phyloP scores from a whole-genome alignment of 53 echinoderm and acorn worm genomes.

The Antedon mediterranea region DNA sequence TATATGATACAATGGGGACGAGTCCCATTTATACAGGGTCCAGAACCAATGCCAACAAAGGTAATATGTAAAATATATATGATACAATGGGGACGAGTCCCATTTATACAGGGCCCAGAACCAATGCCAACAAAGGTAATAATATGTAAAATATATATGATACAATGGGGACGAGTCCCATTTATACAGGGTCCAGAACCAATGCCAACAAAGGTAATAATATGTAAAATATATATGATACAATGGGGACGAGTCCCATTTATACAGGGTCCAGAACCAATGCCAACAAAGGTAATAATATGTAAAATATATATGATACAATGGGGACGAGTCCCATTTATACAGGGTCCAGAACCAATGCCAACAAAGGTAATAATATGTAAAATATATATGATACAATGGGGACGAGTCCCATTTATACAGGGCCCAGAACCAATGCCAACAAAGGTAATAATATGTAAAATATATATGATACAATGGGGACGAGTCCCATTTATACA shows the following conservation, averaged over 20 bases:
- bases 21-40: constrained; percentile 77
- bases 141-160: too few species aligned
- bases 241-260: constrained; percentile 95
- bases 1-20: constrained; percentile 87
- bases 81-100: constrained; percentile 90
- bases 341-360: constrained; percentile 39
- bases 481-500: constrained; percentile 85
- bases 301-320: too few species aligned
- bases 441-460: too few species aligned
- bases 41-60: constrained; percentile 31
- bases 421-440: constrained; percentile 36
- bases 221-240: too few species aligned
- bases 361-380: too few species aligned
- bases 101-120: constrained; percentile 59
- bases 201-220: too few species aligned
- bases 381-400: too few species aligned
- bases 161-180: constrained; percentile 89
- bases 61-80: too few species aligned
- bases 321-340: constrained; percentile 93
- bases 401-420: constrained; percentile 93
- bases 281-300: too few species aligned
- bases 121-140: too few species aligned
- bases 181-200: constrained; percentile 55
- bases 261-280: constrained; percentile 41
- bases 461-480: too few species aligned